phyloP scores from a whole-genome alignment of 2,888 invertebrate species.

The Catocala sponsa region DNA sequence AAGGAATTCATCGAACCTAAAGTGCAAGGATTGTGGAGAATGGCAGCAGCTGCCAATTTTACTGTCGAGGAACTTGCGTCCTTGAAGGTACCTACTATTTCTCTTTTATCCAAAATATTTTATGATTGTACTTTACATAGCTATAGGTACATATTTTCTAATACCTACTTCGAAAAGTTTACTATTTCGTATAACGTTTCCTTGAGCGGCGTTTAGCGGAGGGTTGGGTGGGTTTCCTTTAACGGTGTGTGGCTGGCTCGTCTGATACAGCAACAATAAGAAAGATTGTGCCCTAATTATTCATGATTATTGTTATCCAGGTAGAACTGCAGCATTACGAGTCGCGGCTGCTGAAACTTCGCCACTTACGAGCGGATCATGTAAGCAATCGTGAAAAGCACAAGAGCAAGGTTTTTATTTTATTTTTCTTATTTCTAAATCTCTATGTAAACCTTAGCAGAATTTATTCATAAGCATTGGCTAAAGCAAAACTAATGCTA shows the following conservation, averaged over 20 bases:
- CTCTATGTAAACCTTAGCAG: neutral
- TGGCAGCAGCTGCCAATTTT: slow-evolving; percentile 94
- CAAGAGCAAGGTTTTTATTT: slow-evolving; percentile 84
- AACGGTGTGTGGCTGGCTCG: too few relatives aligned
- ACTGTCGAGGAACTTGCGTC: slow-evolving; percentile 94
- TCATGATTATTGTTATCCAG: slow-evolving; percentile 66
- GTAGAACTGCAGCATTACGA: slow-evolving; percentile 96
- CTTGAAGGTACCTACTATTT: slow-evolving; percentile 88
- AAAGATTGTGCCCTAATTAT: too few relatives aligned
- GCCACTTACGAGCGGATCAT: slow-evolving; percentile 94
- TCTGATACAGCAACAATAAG: too few relatives aligned
- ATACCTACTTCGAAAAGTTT: too few relatives aligned
- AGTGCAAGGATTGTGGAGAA: slow-evolving; percentile 95
- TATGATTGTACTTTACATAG: too few relatives aligned
- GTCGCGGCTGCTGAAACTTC: slow-evolving; percentile 93
- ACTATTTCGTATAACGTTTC: too few relatives aligned
- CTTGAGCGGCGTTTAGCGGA: too few relatives aligned
- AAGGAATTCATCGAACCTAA: slow-evolving; percentile 97
- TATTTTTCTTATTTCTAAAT: slow-evolving; percentile 16
- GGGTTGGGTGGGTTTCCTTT: too few relatives aligned
- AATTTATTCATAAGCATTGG: neutral
- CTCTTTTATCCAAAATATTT: too few relatives aligned
- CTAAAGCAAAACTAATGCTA: too few relatives aligned
- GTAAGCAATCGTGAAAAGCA: slow-evolving; percentile 91
- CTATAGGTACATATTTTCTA: too few relatives aligned